Evolutionary conservation across 2,797 vertebrate genomes (phyloP), one percentile per base, ranked within the genome.

Genomic region (Enteromius treurensis): DNA sequence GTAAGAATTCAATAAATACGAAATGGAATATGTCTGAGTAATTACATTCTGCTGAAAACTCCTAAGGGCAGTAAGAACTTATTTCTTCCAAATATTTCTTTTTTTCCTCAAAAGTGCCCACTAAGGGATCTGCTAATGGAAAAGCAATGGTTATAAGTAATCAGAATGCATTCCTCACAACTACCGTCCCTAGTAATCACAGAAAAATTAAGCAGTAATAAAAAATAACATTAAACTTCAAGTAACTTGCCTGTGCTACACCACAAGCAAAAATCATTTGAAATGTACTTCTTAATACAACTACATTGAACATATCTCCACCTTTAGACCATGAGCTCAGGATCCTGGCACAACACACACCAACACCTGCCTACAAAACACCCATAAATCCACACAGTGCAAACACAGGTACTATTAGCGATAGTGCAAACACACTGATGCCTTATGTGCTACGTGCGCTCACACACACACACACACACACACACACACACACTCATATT

Each of bases 361-460:
- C 26, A 34, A 42, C 69, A 81, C 19, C 79, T 23, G 69, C 13
- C 26, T 34, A 47, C 19, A 64, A 73, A 79, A 42, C 23, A 45
- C 4, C 7, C 69, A 62, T 37, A 81, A 74, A 81, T 81, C 80
- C 55, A 60, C 21, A 15, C 53, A 64, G 0, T 29, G 60, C 58
- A 75, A 67, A 74, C 71, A 55, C 7, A 55, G 53, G 13, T 62
- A 73, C n/a, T 73, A 14, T 76, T 55, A 67, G 45, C 2, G 3
- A 23, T 65, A 58, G 62, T 19, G 14, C 45, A 42, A 47, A 47
- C 29, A 67, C 7, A 64, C 15, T 0, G 1, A 64, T 64, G 34
- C 32, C 23, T 42, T 3, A 19, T 79, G 73, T 58, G 73, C 37
- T 76, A 58, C 19, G 49, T 42, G 23, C 13, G 1, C 19, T 8